Conservation (phyloP, 2,888 invertebrate species). For the Colletes collaris region DNA sequence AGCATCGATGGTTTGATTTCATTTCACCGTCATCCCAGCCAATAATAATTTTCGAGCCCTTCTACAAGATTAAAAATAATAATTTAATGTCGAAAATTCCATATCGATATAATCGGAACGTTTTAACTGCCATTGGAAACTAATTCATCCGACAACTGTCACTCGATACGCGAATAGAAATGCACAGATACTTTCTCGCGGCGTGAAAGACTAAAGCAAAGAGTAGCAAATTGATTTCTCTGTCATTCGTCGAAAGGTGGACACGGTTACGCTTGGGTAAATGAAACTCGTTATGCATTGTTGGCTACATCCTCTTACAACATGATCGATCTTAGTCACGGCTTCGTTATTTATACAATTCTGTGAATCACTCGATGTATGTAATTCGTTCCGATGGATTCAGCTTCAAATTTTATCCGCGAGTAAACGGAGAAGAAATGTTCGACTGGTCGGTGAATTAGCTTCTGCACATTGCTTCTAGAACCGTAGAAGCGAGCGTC, state of each 20-base stretch:
- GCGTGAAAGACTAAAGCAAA: neutral
- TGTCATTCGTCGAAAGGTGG: constrained; percentile 2
- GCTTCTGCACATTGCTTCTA: too few species aligned
- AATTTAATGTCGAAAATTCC: too few species aligned
- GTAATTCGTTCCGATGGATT: too few species aligned
- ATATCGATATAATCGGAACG: neutral
- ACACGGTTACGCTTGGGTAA: constrained; percentile 6
- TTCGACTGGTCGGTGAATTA: too few species aligned
- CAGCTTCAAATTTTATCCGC: too few species aligned
- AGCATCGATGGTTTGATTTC: neutral
- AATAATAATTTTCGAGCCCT: constrained; percentile 3
- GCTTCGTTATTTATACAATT: neutral
- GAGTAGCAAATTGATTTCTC: constrained; percentile 9
- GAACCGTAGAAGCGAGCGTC: neutral
- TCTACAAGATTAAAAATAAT: too few species aligned
- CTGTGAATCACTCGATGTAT: neutral
- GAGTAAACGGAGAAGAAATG: too few species aligned
- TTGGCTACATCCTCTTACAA: neutral
- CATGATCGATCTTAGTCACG: constrained; percentile 6
- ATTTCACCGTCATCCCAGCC: neutral
- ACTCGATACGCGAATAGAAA: neutral
- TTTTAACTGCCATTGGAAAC: neutral
- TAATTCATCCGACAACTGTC: constrained; percentile 13
- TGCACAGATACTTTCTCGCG: neutral
- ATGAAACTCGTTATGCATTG: constrained; percentile 1